Percentiles rank a stretch among this genome's conserved stretches.
phyloP scores from a whole-genome alignment of 2,113 vertebrate genomes.

The Drymodes brunneopygia region DNA sequence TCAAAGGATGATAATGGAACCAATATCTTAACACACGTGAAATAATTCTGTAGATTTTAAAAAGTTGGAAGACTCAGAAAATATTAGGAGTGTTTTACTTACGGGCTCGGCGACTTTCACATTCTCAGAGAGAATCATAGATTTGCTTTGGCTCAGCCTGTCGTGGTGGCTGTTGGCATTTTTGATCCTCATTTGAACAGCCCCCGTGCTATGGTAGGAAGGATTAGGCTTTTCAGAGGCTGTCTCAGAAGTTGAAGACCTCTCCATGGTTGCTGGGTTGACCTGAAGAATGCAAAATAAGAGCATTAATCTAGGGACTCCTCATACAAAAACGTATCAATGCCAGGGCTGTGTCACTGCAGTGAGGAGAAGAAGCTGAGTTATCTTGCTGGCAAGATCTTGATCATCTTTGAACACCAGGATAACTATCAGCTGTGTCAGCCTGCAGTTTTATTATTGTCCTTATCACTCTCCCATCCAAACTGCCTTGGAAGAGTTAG shows the following conservation, averaged over 20 bases:
- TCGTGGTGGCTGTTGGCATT: conserved; percentile 73
- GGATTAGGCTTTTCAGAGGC: conserved; percentile 65
- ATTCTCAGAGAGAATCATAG: conserved; percentile 76
- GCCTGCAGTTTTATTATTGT: not conserved
- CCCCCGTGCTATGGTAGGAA: conserved; percentile 46
- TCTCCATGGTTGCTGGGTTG: conserved; percentile 63
- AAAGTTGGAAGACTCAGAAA: not conserved
- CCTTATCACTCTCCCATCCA: conserved; percentile 42
- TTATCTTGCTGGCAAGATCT: conserved; percentile 20
- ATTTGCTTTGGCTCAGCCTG: conserved; percentile 80
- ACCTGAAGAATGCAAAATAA: conserved; percentile 63
- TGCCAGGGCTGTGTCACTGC: not conserved
- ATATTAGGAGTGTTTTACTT: conserved; percentile 51
- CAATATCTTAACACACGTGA: not conserved
- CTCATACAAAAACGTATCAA: not conserved
- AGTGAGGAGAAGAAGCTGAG: not conserved
- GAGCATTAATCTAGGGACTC: not conserved
- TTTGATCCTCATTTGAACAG: conserved; percentile 81
- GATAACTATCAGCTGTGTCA: conserved; percentile 28
- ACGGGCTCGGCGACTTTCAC: conserved; percentile 72
- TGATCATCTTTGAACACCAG: conserved; percentile 5
- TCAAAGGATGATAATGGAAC: not conserved
- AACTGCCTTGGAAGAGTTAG: conserved; percentile 50
- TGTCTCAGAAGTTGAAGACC: conserved; percentile 53
- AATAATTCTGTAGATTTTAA: not conserved